Conservation (phyloP, 2,113 vertebrate species). For the Pelobates fuscus region DNA sequence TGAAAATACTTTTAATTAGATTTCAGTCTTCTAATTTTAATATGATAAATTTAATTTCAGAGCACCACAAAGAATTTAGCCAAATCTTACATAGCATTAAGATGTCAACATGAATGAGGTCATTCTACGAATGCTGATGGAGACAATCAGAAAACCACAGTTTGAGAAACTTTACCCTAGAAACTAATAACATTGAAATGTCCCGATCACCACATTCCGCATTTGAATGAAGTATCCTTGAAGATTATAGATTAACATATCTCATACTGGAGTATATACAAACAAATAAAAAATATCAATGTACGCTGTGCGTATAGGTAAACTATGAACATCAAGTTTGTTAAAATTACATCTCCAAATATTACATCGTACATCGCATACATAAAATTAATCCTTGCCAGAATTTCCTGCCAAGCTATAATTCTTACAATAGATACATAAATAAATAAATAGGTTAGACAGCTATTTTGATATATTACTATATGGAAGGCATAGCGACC, state of each 20-base stretch:
- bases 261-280: background rate
- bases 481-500: background rate
- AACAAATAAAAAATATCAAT: slow-evolving; percentile 15
- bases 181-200: too few species aligned
- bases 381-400: slow-evolving; percentile 17
- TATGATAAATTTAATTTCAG: too few species aligned
- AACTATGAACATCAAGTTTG: slow-evolving; percentile 25
- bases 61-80: too few species aligned
- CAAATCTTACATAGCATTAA: too few species aligned
- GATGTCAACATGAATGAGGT: too few species aligned
- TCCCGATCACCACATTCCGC: too few species aligned
- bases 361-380: slow-evolving; percentile 31
- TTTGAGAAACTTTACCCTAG: too few species aligned
- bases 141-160: too few species aligned
- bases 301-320: background rate
- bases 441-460: slow-evolving; percentile 24
- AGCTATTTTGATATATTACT: background rate
- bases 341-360: slow-evolving; percentile 27
- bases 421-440: slow-evolving; percentile 29
- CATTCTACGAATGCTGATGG: too few species aligned
- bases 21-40: too few species aligned
- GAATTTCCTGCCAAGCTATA: slow-evolving; percentile 12
- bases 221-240: too few species aligned
- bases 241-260: background rate
- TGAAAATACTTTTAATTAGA: too few species aligned